Evolutionary conservation across 2,888 invertebrate species (phyloP), one percentile per base, ranked within the genome.

Genomic region (Mellilla xanthometata): DNA sequence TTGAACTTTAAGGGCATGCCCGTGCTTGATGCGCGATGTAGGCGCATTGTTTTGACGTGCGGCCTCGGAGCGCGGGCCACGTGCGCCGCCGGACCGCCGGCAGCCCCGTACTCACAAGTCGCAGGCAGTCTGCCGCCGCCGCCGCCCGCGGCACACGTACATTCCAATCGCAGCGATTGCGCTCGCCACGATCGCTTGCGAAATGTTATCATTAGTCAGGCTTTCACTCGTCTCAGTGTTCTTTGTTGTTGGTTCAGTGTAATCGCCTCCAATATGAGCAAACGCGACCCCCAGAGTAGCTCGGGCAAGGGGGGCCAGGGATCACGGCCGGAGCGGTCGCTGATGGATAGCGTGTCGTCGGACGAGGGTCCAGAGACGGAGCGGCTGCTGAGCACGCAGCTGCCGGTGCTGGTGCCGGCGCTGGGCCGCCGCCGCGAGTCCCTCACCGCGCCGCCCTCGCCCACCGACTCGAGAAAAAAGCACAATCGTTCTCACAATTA

Each of bases 371-470:
- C 82, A 47, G 89, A 89, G 69, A 81, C 82, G 13, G 84, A 88
- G 68, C 76, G 77, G 36, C 71, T 89, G 49, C 70, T 89, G 55
- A 66, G 56, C 55, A 63, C 71, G 10, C 81, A 78, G 56, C 71
- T 80, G 28, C 73, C 75, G 8, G 70, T 72, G 41, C 66, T 85
- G 46, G 71, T 82, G 35, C 69, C 73, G 22, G 73, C 75, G 30
- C 65, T 70, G 45, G 69, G 70, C 47, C 42, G 45, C 28, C 47
- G 56, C n/a, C 72, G 90, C 26, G 73, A 76, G 54, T 90, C 90
- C 2, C 70, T 90, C 33, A 90, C 90, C 3, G 90, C 89, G 13
- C 90, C 90, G 8, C 87, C 90, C 0, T 90, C 90, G 15, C 90
- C 90, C 4, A 82, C 80, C n/a, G 88, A 88, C 46, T 85, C 77